These are phyloP conservation scores for Oreotrochilus melanogaster DNA, from an alignment of 2,113 vertebrate species.

Conservation along the genomic window DNA sequence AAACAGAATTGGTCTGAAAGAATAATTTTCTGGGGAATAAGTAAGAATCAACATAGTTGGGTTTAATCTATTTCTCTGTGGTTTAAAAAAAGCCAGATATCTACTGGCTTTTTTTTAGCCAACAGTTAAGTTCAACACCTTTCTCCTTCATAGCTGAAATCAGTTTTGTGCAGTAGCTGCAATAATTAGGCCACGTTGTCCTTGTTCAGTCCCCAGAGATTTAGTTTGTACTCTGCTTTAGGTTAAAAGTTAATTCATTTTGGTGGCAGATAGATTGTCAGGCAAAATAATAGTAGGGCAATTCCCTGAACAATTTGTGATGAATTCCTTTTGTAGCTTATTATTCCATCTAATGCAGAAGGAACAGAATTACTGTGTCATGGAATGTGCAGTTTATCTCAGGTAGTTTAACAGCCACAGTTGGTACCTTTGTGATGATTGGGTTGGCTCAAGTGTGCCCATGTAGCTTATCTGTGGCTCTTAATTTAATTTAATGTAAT, in stretches of 20 bases:
- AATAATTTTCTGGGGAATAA: background rate
- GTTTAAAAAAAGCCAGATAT: background rate
- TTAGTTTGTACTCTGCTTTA: slow-evolving; percentile 28
- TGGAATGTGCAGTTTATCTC: background rate
- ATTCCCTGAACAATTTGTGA: slow-evolving; percentile 59
- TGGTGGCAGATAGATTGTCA: slow-evolving; percentile 66
- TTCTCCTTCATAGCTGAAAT: slow-evolving; percentile 31
- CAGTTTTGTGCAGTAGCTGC: slow-evolving; percentile 40
- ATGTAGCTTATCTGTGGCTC: background rate
- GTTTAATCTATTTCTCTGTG: background rate
- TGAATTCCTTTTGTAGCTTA: slow-evolving; percentile 27
- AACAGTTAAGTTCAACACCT: background rate
- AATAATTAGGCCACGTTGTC: slow-evolving; percentile 63
- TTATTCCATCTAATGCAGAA: slow-evolving; percentile 15
- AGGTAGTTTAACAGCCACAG: background rate
- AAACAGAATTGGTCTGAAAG: background rate
- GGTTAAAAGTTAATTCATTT: slow-evolving; percentile 73
- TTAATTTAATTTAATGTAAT: background rate
- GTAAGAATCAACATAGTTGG: background rate
- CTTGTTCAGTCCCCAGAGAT: slow-evolving; percentile 51
- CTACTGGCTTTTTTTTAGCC: background rate
- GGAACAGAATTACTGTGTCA: background rate
- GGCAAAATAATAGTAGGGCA: slow-evolving; percentile 59
- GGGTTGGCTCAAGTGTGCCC: background rate
- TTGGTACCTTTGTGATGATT: background rate